A percentile compares a stretch with the other conserved stretches of the same genome.
Conservation (phyloP, 2,888 invertebrate species). For the Siphlonurus alternatus region DNA sequence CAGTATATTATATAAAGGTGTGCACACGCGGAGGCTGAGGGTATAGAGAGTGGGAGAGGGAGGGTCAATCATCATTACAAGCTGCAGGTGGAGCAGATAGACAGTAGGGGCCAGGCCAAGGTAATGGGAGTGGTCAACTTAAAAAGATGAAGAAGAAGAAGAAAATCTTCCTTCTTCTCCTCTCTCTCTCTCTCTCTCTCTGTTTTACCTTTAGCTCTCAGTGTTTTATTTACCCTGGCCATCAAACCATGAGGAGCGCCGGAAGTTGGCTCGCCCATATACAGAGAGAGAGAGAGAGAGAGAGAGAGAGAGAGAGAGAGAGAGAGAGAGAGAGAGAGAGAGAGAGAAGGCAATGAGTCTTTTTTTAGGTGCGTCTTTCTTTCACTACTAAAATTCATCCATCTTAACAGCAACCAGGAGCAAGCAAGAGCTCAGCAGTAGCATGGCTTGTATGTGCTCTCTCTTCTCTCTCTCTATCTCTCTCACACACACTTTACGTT, state of each 20-base stretch:
- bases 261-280: neutral
- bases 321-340: neutral
- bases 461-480: neutral
- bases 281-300: neutral
- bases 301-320: neutral
- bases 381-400: neutral
- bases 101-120: neutral
- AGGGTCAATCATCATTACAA: neutral
- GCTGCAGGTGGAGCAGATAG: neutral
- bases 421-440: neutral
- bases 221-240: neutral
- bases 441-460: neutral
- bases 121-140: neutral
- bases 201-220: neutral
- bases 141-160: neutral
- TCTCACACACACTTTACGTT: neutral
- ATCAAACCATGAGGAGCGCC: neutral
- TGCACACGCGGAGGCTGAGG: neutral
- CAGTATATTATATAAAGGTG: neutral
- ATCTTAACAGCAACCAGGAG: neutral
- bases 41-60: too few species aligned
- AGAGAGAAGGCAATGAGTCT: neutral
- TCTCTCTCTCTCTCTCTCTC: neutral
- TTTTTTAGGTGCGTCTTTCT: neutral
- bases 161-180: neutral